These are phyloP conservation scores for Onychomys arenicola DNA, from an alignment of 2,797 vertebrate species.

Conservation along the genomic window DNA sequence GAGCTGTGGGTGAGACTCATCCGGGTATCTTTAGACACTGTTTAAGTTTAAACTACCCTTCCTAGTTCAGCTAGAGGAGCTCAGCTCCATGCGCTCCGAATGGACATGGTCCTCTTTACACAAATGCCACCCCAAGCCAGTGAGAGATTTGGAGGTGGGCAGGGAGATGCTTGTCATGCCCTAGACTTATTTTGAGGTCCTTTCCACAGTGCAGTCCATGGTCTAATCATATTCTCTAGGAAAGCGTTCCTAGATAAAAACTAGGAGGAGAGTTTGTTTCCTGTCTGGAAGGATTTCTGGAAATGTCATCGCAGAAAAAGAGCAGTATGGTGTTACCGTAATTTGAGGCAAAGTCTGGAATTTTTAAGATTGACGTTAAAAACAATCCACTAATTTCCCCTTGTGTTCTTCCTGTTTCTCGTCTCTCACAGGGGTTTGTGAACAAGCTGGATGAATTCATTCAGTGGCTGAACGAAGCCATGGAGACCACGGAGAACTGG, in stretches of 20 bases:
- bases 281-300: constrained; percentile 19
- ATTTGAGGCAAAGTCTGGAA: background rate
- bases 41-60: constrained; percentile 25
- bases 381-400: constrained; percentile 70
- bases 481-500: constrained; percentile 98
- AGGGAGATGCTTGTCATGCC: background rate
- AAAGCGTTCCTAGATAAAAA: background rate
- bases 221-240: constrained; percentile 1
- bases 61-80: background rate
- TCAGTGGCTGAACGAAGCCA: constrained; percentile 95
- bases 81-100: background rate
- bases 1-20: background rate
- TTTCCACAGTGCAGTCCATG: background rate
- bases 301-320: background rate
- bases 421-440: constrained; percentile 91
- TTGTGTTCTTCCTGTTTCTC: constrained; percentile 61
- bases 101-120: background rate
- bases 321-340: background rate
- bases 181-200: constrained; percentile 36
- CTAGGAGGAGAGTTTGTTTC: background rate
- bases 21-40: constrained; percentile 2
- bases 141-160: background rate
- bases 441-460: constrained; percentile 97
- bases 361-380: constrained; percentile 75
- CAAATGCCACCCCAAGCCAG: background rate